phyloP scores from a whole-genome alignment of 2,113 vertebrate genomes.

The Cyanistes caeruleus region DNA sequence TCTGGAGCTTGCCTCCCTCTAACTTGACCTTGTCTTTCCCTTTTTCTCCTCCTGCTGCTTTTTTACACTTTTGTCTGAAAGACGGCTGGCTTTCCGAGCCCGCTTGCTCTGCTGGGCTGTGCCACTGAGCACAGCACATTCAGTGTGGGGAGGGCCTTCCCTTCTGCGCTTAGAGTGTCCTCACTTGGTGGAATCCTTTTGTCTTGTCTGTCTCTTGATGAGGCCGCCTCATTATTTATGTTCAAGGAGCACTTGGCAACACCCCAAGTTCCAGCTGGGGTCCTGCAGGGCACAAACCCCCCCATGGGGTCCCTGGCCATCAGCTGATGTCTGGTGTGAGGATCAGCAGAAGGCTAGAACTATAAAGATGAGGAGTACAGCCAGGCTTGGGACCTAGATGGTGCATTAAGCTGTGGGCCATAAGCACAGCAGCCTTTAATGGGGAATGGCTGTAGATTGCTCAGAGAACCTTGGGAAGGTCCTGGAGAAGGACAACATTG shows the following conservation, averaged over 20 bases:
- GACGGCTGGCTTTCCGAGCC: neutral
- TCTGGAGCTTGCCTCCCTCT: neutral
- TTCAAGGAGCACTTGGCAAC: neutral
- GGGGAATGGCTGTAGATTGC: neutral
- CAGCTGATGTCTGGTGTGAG: neutral
- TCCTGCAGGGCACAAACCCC: neutral
- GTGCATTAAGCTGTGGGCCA: fast-evolving
- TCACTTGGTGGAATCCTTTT: slow-evolving; percentile 27
- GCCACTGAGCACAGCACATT: neutral
- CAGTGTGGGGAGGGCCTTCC: neutral
- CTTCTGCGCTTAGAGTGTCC: neutral
- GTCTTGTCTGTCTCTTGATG: neutral
- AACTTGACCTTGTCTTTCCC: neutral
- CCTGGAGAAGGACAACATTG: neutral
- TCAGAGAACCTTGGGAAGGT: neutral
- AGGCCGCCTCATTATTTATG: neutral
- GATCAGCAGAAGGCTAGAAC: neutral
- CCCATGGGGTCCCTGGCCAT: fast-evolving
- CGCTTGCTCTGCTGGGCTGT: neutral
- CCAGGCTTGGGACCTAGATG: neutral
- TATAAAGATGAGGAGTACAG: neutral
- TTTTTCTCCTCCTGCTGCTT: neutral
- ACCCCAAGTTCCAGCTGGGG: neutral
- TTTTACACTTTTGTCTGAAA: slow-evolving; percentile 1
- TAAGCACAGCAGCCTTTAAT: neutral